These are phyloP conservation scores for Macaca nemestrina DNA, from an alignment of 2,113 vertebrate genomes.

Conservation along the genomic window DNA sequence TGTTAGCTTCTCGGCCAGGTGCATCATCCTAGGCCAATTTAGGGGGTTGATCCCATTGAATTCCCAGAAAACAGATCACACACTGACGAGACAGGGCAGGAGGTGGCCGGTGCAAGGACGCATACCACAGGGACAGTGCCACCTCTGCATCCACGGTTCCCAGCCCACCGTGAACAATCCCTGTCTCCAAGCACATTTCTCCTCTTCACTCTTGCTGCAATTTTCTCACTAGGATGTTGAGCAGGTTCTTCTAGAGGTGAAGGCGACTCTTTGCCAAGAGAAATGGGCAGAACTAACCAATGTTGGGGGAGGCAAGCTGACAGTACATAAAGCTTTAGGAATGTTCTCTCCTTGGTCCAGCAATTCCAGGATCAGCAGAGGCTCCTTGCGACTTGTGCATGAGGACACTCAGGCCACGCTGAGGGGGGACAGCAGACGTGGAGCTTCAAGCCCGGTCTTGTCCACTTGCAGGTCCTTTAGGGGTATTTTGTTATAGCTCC, in stretches of 20 bases:
- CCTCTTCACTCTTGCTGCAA: rapidly evolving
- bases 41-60: background rate
- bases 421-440: background rate
- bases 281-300: rapidly evolving
- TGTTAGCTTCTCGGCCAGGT: background rate
- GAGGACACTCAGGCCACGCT: background rate
- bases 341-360: rapidly evolving
- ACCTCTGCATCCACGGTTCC: rapidly evolving
- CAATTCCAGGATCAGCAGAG: background rate
- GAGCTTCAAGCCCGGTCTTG: background rate
- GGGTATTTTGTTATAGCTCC: background rate
- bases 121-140: rapidly evolving
- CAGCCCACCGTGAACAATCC: rapidly evolving
- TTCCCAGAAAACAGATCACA: no score
- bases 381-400: rapidly evolving
- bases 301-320: rapidly evolving
- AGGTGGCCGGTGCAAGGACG: rapidly evolving
- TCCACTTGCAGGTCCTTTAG: background rate
- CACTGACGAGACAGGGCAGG: rapidly evolving
- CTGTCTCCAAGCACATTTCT: rapidly evolving
- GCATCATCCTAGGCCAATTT: background rate
- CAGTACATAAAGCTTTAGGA: rapidly evolving
- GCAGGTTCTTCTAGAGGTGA: rapidly evolving
- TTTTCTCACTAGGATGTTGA: rapidly evolving
- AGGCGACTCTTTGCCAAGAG: no score